Evolutionary conservation across 2,113 vertebrate genomes (phyloP).

Genomic region (Anoura caudifer): DNA sequence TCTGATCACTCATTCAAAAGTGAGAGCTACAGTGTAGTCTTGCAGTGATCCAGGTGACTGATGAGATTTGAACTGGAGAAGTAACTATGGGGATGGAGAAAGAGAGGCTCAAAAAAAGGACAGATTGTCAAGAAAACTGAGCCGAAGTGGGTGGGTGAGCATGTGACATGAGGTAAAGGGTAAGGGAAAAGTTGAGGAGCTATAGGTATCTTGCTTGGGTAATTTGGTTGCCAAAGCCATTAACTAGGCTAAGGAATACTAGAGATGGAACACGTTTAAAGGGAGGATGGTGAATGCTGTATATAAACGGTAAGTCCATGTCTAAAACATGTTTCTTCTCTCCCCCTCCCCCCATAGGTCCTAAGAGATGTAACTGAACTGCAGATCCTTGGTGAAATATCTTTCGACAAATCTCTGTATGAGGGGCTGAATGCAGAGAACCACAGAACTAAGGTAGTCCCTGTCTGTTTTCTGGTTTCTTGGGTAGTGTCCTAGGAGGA

Average conservation of each 20-base stretch:
- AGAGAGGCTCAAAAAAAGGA: not conserved
- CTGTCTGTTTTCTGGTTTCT: not conserved
- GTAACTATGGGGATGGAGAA: not conserved
- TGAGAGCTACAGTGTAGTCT: not conserved
- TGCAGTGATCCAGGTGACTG: not conserved
- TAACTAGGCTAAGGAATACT: not conserved
- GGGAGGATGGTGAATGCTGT: not conserved
- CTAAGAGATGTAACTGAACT: slow-evolving; percentile 48
- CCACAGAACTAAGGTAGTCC: slow-evolving; percentile 46
- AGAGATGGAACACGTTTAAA: not conserved
- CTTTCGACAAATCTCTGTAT: slow-evolving; percentile 13
- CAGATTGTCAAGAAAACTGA: not conserved
- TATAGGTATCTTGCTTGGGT: not conserved
- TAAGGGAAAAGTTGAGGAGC: not conserved
- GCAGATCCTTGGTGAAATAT: slow-evolving; percentile 65
- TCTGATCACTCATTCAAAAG: not conserved
- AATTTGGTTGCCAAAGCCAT: not conserved
- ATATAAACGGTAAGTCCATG: not conserved
- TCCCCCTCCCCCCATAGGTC: not conserved
- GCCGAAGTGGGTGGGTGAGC: not conserved
- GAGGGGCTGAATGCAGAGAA: slow-evolving; percentile 43
- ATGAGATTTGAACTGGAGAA: not conserved
- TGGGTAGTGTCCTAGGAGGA: not conserved
- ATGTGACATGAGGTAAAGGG: not conserved
- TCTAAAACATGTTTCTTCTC: slow-evolving; percentile 11